Evolutionary conservation across 2,113 vertebrate genomes (phyloP).

Genomic region (Cryptotis parvus): DNA sequence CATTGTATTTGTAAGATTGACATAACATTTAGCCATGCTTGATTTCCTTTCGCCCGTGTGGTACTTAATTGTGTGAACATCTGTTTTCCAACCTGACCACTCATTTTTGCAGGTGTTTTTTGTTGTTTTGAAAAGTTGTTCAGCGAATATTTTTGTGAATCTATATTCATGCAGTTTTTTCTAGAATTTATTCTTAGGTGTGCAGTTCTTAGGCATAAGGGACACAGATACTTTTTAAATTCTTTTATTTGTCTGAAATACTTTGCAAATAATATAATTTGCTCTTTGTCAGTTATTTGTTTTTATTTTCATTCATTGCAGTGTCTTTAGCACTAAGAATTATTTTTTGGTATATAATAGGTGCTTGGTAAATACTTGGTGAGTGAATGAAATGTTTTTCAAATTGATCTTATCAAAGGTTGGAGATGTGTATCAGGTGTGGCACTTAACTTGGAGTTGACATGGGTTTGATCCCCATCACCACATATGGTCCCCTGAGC

Average conservation of each 20-base stretch:
- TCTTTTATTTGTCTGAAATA: background rate
- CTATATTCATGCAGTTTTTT: background rate
- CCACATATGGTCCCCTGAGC: too few species aligned
- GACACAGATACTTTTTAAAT: constrained; percentile 39
- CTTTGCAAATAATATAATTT: constrained; percentile 24
- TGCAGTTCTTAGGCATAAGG: background rate
- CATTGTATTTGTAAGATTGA: constrained; percentile 11
- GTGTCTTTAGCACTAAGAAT: background rate
- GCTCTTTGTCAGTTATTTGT: background rate
- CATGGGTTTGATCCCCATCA: too few species aligned
- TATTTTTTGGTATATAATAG: background rate
- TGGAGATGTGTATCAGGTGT: too few species aligned
- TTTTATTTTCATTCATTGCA: constrained; percentile 23
- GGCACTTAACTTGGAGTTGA: too few species aligned
- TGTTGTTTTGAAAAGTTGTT: constrained; percentile 10
- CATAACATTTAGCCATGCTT: constrained; percentile 5
- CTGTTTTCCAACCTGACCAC: background rate
- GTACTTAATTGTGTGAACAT: background rate
- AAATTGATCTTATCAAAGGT: background rate
- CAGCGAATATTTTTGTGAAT: background rate
- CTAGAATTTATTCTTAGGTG: background rate
- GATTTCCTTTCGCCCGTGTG: constrained; percentile 1
- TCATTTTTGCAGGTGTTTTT: background rate
- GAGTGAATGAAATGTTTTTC: constrained; percentile 37
- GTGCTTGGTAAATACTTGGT: background rate